Evolutionary conservation across 2,113 vertebrate species (phyloP).

Genomic region (Percina caprodes): DNA sequence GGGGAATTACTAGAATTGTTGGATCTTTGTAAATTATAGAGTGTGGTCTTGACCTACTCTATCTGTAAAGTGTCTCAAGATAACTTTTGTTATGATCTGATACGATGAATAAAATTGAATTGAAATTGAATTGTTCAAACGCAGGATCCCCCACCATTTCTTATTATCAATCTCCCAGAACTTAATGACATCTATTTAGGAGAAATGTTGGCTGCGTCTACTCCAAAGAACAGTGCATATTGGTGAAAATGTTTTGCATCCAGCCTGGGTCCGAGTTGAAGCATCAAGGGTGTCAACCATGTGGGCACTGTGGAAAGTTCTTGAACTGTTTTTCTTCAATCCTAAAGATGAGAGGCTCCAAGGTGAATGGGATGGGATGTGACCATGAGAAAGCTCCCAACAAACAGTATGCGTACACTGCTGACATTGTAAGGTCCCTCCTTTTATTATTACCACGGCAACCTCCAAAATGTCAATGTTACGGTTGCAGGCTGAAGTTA

Average conservation of each 20-base stretch:
- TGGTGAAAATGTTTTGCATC: background rate
- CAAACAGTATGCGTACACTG: background rate
- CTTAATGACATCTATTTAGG: slow-evolving; percentile 87
- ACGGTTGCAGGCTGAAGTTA: background rate
- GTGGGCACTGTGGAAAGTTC: background rate
- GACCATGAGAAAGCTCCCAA: slow-evolving; percentile 1
- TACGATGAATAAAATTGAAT: no score
- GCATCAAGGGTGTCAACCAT: no score
- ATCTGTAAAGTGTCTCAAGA: no score
- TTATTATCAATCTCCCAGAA: slow-evolving; percentile 86
- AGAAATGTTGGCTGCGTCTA: slow-evolving; percentile 83
- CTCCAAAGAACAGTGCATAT: background rate
- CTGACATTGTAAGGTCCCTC: slow-evolving; percentile 6
- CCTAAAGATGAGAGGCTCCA: background rate
- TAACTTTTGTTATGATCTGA: no score
- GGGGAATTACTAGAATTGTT: no score
- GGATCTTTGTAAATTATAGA: no score
- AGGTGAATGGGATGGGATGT: slow-evolving; percentile 1
- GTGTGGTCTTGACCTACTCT: no score
- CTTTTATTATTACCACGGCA: slow-evolving; percentile 27
- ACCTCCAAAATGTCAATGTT: slow-evolving; percentile 1
- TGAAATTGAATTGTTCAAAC: slow-evolving; percentile 51
- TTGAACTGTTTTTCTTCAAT: background rate
- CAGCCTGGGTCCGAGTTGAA: background rate
- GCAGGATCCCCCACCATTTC: slow-evolving; percentile 86